Evolutionary conservation across 2,113 vertebrate genomes (phyloP).

Genomic region (Pristiophorus japonicus): DNA sequence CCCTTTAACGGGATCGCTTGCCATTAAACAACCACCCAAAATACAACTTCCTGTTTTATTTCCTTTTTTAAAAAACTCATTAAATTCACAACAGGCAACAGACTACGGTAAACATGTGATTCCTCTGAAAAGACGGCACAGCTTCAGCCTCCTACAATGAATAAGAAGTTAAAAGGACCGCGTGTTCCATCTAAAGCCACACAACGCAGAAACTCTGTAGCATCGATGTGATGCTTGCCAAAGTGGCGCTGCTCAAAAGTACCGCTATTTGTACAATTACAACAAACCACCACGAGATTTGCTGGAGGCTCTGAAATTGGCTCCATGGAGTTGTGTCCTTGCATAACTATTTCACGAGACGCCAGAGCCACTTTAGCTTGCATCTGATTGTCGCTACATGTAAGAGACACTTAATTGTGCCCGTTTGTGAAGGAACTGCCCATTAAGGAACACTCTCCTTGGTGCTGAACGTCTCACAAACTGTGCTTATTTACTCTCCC

Average conservation of each 20-base stretch:
- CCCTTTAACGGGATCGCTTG: neutral
- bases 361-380: neutral
- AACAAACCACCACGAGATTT: neutral
- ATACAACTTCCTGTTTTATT: neutral
- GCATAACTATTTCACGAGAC: neutral
- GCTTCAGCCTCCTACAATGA: neutral
- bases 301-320: neutral
- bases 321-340: neutral
- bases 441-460: neutral
- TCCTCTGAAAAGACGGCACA: neutral
- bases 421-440: too few relatives aligned
- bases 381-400: neutral
- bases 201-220: neutral
- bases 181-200: neutral
- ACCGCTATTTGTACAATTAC: neutral
- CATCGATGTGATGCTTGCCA: neutral
- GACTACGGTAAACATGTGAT: neutral
- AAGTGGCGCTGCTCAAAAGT: neutral
- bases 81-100: neutral
- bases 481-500: neutral
- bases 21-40: neutral
- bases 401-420: neutral
- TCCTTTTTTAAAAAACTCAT: too few relatives aligned
- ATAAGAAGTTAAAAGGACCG: neutral
- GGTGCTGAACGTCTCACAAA: neutral